Conservation (phyloP, 2,113 vertebrate genomes). For the Percopsis transmontana region DNA sequence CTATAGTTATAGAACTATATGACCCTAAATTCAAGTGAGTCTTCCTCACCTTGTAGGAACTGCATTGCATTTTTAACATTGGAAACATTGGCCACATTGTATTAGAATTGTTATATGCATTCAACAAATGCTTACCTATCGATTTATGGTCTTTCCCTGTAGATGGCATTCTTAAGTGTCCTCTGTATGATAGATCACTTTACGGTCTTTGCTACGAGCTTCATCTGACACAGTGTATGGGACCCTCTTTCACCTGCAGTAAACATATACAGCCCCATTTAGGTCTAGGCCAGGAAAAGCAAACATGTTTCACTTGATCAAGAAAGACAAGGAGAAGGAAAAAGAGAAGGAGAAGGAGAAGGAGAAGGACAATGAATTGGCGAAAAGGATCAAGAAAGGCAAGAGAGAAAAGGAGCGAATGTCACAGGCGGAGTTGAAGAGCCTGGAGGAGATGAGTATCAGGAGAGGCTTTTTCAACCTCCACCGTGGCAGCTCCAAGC, state of each 20-base stretch:
- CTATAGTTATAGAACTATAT: no score
- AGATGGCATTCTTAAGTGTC: slow-evolving; percentile 13
- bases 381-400: slow-evolving; percentile 92
- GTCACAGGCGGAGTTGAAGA: slow-evolving; percentile 91
- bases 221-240: slow-evolving; percentile 4
- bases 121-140: background rate
- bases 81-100: background rate
- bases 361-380: slow-evolving; percentile 84
- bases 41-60: background rate
- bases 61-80: background rate
- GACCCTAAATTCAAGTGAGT: background rate
- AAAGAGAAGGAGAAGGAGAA: slow-evolving; percentile 83
- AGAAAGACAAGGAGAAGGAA: slow-evolving; percentile 89
- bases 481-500: slow-evolving; percentile 87
- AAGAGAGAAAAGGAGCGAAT: slow-evolving; percentile 97
- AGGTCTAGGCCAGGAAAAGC: slow-evolving; percentile 21
- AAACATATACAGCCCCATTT: slow-evolving; percentile 8
- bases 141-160: slow-evolving; percentile 2
- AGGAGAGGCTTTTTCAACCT: slow-evolving; percentile 92
- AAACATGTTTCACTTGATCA: slow-evolving; percentile 89
- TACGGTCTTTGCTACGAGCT: background rate
- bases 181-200: background rate
- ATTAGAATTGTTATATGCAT: background rate
- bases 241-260: background rate
- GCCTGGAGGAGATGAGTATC: slow-evolving; percentile 94